A percentile compares a stretch with the other conserved stretches of the same genome.
These are phyloP conservation scores for Tachina grossa DNA, from an alignment of 2,888 invertebrate species.

Conservation along the genomic window DNA sequence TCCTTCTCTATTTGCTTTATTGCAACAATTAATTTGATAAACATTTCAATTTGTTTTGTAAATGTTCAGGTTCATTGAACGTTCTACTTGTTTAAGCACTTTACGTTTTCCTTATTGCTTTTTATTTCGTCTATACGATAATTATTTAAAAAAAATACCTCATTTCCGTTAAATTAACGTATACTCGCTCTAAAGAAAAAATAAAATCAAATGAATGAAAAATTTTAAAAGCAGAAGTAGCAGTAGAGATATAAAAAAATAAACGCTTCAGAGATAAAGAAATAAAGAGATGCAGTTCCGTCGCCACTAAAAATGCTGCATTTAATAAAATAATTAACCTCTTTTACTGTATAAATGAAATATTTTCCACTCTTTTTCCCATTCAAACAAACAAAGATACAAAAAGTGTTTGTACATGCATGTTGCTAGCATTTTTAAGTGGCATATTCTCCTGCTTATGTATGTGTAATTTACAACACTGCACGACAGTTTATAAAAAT, in stretches of 20 bases:
- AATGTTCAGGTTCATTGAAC: conserved; percentile 55
- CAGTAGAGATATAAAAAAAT: conserved; percentile 20
- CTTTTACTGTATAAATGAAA: conserved; percentile 48
- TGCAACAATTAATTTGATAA: conserved; percentile 43
- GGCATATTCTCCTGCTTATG: conserved; percentile 17
- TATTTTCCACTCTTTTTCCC: conserved; percentile 48
- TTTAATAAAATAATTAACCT: conserved; percentile 66
- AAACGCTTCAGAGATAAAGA: conserved; percentile 8
- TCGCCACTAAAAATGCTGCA: conserved; percentile 36
- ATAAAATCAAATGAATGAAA: not conserved
- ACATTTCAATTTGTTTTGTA: conserved; percentile 19
- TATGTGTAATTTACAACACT: not conserved
- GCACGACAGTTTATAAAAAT: not conserved
- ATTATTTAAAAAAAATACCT: conserved; percentile 12
- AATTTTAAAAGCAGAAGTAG: not conserved
- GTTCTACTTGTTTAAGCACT: conserved; percentile 59
- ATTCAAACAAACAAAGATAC: conserved; percentile 4
- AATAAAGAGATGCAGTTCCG: conserved; percentile 29
- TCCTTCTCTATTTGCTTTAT: conserved; percentile 9
- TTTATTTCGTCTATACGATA: conserved; percentile 6
- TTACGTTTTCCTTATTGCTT: conserved; percentile 20
- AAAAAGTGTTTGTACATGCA: not conserved
- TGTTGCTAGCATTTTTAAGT: conserved; percentile 20
- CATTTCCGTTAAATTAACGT: conserved; percentile 34
- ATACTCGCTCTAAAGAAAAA: not conserved